Conservation (phyloP, 2,113 vertebrate species). For the Ctenomys sociabilis region DNA sequence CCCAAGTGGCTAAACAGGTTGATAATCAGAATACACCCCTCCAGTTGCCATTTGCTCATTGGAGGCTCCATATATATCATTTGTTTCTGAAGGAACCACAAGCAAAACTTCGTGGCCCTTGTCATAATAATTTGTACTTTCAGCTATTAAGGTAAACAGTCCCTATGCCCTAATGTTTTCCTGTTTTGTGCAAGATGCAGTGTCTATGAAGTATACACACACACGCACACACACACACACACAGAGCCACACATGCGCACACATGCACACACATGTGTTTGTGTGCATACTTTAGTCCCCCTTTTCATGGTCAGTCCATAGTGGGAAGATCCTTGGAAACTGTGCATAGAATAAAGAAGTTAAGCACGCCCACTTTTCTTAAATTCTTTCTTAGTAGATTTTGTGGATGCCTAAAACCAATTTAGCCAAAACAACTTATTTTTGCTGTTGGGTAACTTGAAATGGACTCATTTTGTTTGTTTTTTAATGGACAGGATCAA, state of each 20-base stretch:
- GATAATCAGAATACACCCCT: background rate
- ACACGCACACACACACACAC: background rate
- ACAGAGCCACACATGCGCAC: no score
- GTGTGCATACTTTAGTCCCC: background rate
- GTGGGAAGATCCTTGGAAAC: no score
- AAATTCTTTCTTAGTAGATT: background rate
- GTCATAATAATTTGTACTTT: background rate
- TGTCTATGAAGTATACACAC: fast-evolving
- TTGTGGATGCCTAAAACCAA: background rate
- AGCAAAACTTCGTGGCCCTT: background rate
- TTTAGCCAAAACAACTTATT: background rate
- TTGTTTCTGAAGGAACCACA: background rate
- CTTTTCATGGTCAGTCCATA: background rate
- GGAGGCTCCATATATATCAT: background rate
- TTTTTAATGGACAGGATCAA: background rate
- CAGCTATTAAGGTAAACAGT: background rate
- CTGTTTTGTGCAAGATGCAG: background rate
- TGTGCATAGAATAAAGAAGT: background rate
- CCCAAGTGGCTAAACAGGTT: background rate
- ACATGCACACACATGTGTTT: no score
- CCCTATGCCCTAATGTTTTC: fast-evolving
- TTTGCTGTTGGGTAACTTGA: background rate
- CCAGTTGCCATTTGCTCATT: background rate
- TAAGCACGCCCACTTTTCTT: background rate
- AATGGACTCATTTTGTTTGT: background rate